These are phyloP conservation scores for Neolamprologus toae DNA, from an alignment of 2,113 vertebrate species.

Conservation along the genomic window DNA sequence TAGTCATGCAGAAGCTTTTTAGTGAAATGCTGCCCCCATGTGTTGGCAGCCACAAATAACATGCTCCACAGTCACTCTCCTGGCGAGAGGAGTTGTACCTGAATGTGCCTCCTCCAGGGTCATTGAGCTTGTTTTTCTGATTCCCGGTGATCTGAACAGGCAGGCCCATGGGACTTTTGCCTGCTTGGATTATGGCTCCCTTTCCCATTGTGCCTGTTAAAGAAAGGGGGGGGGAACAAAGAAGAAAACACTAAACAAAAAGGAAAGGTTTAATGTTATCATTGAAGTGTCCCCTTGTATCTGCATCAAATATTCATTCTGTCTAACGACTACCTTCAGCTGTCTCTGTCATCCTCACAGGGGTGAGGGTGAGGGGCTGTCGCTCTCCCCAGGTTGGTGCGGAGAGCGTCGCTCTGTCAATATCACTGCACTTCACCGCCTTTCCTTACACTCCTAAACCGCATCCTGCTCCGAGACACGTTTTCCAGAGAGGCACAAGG, in stretches of 20 bases:
- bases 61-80: background rate
- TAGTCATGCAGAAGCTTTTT: slow-evolving; percentile 54
- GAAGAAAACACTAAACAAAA: slow-evolving; percentile 50
- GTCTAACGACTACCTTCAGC: slow-evolving; percentile 75
- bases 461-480: slow-evolving; percentile 66
- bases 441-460: slow-evolving; percentile 61
- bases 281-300: slow-evolving; percentile 70
- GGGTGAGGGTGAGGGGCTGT: background rate
- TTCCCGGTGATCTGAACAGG: slow-evolving; percentile 80
- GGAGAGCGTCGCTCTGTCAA: slow-evolving; percentile 63
- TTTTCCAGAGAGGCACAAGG: slow-evolving; percentile 69
- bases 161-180: slow-evolving; percentile 73
- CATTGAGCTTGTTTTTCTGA: slow-evolving; percentile 84
- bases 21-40: slow-evolving; percentile 87
- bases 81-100: slow-evolving; percentile 60
- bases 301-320: slow-evolving; percentile 72
- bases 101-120: slow-evolving; percentile 82
- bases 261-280: slow-evolving; percentile 68
- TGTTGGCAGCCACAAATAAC: slow-evolving; percentile 54
- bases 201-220: slow-evolving; percentile 78
- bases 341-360: slow-evolving; percentile 40
- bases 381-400: slow-evolving; percentile 59
- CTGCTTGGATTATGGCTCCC: slow-evolving; percentile 72
- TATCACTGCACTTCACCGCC: slow-evolving; percentile 64
- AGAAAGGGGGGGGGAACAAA: background rate